A percentile compares a stretch with the other conserved stretches of the same genome.
These are phyloP conservation scores for Chunga burmeisteri DNA, from an alignment of 2,113 vertebrate species.

Conservation along the genomic window DNA sequence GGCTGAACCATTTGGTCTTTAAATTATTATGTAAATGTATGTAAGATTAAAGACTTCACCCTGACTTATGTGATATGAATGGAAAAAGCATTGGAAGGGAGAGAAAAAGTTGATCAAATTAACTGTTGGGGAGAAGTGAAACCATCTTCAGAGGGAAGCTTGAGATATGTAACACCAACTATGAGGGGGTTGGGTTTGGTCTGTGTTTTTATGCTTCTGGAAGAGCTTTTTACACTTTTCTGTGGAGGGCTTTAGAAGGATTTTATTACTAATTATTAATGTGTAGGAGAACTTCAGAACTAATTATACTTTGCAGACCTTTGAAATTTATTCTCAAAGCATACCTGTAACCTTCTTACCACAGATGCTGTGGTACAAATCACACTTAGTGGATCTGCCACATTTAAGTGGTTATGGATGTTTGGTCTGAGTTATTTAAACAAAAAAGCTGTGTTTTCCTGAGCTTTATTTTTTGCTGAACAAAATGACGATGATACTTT, in stretches of 20 bases:
- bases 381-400: slow-evolving; percentile 34
- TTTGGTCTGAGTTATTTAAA: slow-evolving; percentile 57
- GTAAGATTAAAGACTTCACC: slow-evolving; percentile 42
- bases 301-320: slow-evolving; percentile 56
- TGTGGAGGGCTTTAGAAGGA: slow-evolving; percentile 18
- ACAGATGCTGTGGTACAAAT: slow-evolving; percentile 56
- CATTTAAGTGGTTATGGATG: not conserved
- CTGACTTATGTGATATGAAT: not conserved
- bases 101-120: not conserved
- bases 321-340: slow-evolving; percentile 65
- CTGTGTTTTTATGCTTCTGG: not conserved
- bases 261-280: slow-evolving; percentile 64
- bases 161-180: not conserved
- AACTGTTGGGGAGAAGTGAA: not conserved
- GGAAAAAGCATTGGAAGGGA: not conserved
- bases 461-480: not conserved
- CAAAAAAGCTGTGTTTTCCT: not conserved
- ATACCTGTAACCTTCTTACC: slow-evolving; percentile 39
- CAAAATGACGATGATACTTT: not conserved
- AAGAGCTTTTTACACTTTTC: slow-evolving; percentile 4
- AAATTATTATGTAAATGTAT: slow-evolving; percentile 35
- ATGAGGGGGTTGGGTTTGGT: not conserved
- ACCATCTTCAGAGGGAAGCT: not conserved
- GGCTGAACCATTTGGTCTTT: slow-evolving; percentile 5
- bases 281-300: slow-evolving; percentile 34